phyloP scores from a whole-genome alignment of 2,888 invertebrate species.

The Eumacrocentrus americanus region DNA sequence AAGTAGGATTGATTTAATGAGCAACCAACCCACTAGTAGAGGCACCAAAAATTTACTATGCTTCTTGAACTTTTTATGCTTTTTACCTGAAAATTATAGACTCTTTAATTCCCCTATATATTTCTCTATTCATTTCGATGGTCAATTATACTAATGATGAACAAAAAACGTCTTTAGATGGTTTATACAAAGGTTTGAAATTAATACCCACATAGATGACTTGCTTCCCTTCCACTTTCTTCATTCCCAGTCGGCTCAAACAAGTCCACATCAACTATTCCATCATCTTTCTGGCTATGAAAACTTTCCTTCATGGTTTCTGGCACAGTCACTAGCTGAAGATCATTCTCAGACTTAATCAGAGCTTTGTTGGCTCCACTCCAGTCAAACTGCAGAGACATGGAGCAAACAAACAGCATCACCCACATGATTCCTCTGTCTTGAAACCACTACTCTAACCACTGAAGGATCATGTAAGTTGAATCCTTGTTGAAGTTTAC shows the following conservation, averaged over 20 bases:
- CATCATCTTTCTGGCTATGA: slow-evolving; percentile 42
- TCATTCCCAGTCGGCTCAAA: slow-evolving; percentile 34
- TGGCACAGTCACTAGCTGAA: slow-evolving; percentile 20
- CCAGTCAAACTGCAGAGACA: slow-evolving; percentile 43
- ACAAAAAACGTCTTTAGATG: no score
- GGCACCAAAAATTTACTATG: slow-evolving; percentile 68
- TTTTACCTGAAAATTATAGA: slow-evolving; percentile 17
- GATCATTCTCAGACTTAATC: slow-evolving; percentile 30
- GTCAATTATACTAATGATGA: no score
- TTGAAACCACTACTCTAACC: neutral
- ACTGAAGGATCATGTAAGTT: neutral
- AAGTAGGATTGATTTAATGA: slow-evolving; percentile 71
- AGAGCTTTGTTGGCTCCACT: slow-evolving; percentile 38
- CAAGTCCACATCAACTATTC: slow-evolving; percentile 40
- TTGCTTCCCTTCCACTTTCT: neutral
- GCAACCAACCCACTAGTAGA: slow-evolving; percentile 68
- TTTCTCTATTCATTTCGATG: neutral
- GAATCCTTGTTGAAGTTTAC: neutral
- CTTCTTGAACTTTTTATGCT: slow-evolving; percentile 36
- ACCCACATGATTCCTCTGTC: slow-evolving; percentile 41
- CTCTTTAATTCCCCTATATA: no score
- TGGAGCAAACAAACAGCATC: slow-evolving; percentile 34
- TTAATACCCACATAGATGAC: slow-evolving; percentile 30
- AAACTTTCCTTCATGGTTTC: slow-evolving; percentile 28
- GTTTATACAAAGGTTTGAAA: no score